A percentile compares a stretch with the other conserved stretches of the same genome.
These are phyloP conservation scores for Periophthalmus magnuspinnatus DNA, from an alignment of 2,797 vertebrate genomes.

Conservation along the genomic window DNA sequence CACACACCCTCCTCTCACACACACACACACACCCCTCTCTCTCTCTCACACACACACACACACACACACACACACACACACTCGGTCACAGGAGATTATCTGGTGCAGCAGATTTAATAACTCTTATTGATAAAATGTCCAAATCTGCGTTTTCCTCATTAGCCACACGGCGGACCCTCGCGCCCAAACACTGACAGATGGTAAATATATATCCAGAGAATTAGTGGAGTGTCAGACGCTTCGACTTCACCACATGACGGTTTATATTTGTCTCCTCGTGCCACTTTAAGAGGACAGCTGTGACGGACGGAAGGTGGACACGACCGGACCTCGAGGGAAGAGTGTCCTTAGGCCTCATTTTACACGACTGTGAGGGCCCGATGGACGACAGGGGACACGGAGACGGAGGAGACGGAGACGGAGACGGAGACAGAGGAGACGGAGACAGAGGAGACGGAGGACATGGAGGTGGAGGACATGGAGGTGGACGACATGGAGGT, in stretches of 20 bases:
- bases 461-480: too few relatives aligned
- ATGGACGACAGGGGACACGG: too few relatives aligned
- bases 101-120: constrained; percentile 85
- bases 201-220: constrained; percentile 32
- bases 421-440: too few relatives aligned
- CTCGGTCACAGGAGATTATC: constrained; percentile 77
- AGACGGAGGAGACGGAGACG: too few relatives aligned
- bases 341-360: too few relatives aligned
- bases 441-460: too few relatives aligned
- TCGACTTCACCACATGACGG: constrained; percentile 53
- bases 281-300: constrained; percentile 32
- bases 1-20: too few relatives aligned
- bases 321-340: too few relatives aligned
- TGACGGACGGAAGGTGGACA: constrained; percentile 18
- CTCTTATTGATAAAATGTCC: constrained; percentile 86
- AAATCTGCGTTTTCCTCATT: constrained; percentile 82
- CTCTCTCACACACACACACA: too few relatives aligned
- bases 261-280: constrained; percentile 47
- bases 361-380: too few relatives aligned
- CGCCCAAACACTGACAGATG: constrained; percentile 40
- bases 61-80: constrained; percentile 40
- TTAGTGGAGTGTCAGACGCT: constrained; percentile 46
- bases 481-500: too few relatives aligned
- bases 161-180: constrained; percentile 51
- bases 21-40: too few relatives aligned